Percentiles rank a stretch among this genome's conserved stretches.
phyloP scores from a whole-genome alignment of 30 jellyfish, hydroid and myxozoan species.

The Aurelia sp. region DNA sequence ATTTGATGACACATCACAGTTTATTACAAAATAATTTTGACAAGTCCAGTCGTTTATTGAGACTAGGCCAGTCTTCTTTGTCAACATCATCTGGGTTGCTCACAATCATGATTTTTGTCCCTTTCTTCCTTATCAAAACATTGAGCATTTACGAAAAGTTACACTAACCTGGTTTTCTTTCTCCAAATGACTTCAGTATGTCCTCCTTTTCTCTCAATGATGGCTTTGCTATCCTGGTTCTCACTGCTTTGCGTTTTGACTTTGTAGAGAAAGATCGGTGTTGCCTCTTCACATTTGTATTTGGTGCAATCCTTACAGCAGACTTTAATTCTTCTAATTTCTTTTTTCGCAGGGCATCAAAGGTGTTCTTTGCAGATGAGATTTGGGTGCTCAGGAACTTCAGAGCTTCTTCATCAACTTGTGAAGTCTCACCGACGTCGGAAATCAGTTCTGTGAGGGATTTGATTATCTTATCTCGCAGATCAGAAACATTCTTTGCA shows the following conservation, averaged over 20 bases:
- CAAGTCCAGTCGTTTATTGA: too few relatives aligned
- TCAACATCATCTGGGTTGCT: too few relatives aligned
- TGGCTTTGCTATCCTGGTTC: conserved; percentile 33
- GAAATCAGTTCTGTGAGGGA: conserved; percentile 23
- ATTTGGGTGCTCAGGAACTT: conserved; percentile 3
- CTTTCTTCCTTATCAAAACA: conserved; percentile 18
- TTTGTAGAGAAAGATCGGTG: conserved; percentile 23
- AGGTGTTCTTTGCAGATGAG: conserved; percentile 21
- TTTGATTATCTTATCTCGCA: conserved; percentile 20
- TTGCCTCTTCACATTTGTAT: conserved; percentile 23
- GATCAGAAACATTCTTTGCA: conserved; percentile 10
- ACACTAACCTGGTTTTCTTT: conserved; percentile 21
- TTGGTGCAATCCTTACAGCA: conserved; percentile 13
- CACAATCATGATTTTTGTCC: background rate
- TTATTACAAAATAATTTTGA: too few relatives aligned
- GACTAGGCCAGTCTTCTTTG: too few relatives aligned
- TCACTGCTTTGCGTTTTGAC: conserved; percentile 15
- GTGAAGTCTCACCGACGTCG: conserved; percentile 23
- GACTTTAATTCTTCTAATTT: conserved; percentile 21
- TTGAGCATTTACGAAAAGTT: conserved; percentile 5
- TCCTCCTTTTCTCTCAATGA: conserved; percentile 28
- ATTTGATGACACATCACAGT: too few relatives aligned
- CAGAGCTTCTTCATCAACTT: conserved; percentile 8
- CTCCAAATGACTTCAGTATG: conserved; percentile 6
- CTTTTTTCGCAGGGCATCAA: conserved; percentile 29